Evolutionary conservation across 1,140 invertebrate species (phyloP).

Genomic region (Trichonephila clavipes): DNA sequence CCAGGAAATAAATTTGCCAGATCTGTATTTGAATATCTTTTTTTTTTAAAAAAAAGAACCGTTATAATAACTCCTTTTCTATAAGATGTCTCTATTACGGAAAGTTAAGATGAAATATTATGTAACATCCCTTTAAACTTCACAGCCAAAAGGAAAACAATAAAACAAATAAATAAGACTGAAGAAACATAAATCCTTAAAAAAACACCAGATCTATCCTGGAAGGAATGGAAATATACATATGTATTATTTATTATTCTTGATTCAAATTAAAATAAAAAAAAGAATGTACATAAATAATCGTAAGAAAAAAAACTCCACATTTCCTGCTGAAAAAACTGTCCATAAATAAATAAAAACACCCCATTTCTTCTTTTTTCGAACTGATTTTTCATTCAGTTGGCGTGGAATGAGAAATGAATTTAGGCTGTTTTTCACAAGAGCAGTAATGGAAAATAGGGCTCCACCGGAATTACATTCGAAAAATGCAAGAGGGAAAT

Average conservation of each 20-base stretch:
- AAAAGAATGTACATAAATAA: constrained; percentile 15
- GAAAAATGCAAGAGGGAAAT: constrained; percentile 1
- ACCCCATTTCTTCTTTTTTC: background rate
- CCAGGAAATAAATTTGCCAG: background rate
- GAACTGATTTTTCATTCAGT: constrained; percentile 16
- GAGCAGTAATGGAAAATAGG: constrained; percentile 28
- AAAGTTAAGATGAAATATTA: constrained; percentile 26
- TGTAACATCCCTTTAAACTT: background rate
- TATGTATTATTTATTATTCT: constrained; percentile 22
- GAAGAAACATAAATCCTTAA: background rate
- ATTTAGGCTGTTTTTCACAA: constrained; percentile 40
- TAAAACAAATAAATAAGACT: background rate
- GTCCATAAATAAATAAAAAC: constrained; percentile 27
- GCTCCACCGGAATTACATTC: background rate
- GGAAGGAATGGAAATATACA: background rate
- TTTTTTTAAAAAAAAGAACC: background rate
- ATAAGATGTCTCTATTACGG: background rate
- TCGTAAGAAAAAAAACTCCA: background rate
- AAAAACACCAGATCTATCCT: background rate
- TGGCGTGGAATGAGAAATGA: constrained; percentile 21
- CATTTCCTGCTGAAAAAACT: background rate
- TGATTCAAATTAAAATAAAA: background rate
- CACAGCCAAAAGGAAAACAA: background rate
- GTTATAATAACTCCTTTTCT: background rate
- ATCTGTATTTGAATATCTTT: background rate